Evolutionary conservation across 2,888 invertebrate genomes (phyloP).

Genomic region (Aporophyla nigra): DNA sequence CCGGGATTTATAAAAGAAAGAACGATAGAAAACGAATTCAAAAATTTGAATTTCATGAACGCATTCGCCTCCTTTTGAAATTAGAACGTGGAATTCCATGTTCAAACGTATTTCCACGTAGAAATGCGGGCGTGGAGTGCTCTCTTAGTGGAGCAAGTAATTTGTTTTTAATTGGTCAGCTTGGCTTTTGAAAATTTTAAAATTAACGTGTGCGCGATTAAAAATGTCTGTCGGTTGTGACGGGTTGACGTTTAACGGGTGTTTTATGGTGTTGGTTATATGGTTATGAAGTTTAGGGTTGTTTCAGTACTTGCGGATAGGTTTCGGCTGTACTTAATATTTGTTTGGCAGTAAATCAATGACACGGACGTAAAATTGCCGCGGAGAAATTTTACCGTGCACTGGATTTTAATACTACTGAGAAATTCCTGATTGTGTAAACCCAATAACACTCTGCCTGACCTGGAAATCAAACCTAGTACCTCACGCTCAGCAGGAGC

Average conservation of each 20-base stretch:
- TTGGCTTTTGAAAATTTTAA: conserved; percentile 53
- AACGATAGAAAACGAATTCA: conserved; percentile 70
- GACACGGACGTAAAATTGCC: too few species aligned
- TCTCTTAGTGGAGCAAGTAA: conserved; percentile 66
- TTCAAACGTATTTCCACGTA: conserved; percentile 65
- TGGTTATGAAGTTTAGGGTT: background rate
- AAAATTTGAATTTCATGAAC: conserved; percentile 77
- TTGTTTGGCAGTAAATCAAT: too few species aligned
- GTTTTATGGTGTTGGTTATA: conserved; percentile 7
- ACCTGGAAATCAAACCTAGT: too few species aligned
- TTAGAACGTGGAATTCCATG: conserved; percentile 73
- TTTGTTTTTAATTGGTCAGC: conserved; percentile 75
- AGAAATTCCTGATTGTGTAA: too few species aligned
- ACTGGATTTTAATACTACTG: too few species aligned
- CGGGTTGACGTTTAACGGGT: conserved; percentile 31
- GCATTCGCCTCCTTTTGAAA: conserved; percentile 71
- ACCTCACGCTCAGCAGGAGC: too few species aligned
- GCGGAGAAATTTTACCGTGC: too few species aligned
- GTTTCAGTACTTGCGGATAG: background rate
- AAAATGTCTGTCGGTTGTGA: conserved; percentile 47
- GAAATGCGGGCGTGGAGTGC: conserved; percentile 61
- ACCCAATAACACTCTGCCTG: too few species aligned
- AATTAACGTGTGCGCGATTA: conserved; percentile 51
- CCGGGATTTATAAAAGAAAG: conserved; percentile 69
- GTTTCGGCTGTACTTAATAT: too few species aligned